phyloP scores from a whole-genome alignment of 2,888 invertebrate species.

The Ptychoptera contaminata region DNA sequence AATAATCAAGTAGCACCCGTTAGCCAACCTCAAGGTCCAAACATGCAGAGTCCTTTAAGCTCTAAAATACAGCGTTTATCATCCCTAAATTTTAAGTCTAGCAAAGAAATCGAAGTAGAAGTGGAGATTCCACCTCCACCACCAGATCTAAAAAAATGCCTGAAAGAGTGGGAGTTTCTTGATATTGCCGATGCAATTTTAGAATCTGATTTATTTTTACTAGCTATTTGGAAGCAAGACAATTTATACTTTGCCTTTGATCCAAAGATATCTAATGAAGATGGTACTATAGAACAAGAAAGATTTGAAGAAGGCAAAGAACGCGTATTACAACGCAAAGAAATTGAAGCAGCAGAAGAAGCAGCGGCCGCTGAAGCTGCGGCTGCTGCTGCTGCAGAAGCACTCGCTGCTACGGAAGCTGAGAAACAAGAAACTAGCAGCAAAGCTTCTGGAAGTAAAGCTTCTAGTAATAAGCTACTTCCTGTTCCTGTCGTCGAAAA shows the following conservation, averaged over 20 bases:
- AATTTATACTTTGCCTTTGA: conserved; percentile 39
- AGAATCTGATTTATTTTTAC: conserved; percentile 11
- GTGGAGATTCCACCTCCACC: neutral
- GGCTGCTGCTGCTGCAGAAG: conserved; percentile 12
- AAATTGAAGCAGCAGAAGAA: conserved; percentile 25
- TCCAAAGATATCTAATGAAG: conserved; percentile 40
- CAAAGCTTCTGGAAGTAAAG: no score
- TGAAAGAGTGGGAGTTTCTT: neutral
- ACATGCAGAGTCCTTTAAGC: neutral
- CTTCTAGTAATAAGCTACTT: no score
- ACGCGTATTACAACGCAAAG: conserved; percentile 15
- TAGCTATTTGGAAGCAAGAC: conserved; percentile 39
- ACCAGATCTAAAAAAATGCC: conserved; percentile 1
- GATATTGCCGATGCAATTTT: conserved; percentile 8
- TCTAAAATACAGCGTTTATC: neutral
- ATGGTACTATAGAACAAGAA: conserved; percentile 28
- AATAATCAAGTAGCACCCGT: neutral
- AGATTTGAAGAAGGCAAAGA: conserved; percentile 14
- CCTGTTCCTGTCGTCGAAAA: neutral
- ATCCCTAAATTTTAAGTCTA: neutral
- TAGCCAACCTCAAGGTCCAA: neutral
- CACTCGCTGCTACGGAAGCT: neutral
- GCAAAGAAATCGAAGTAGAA: conserved; percentile 8
- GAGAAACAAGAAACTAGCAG: no score
- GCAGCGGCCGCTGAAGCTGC: conserved; percentile 14